Percentiles rank a stretch among this genome's conserved stretches.
Evolutionary conservation across 2,797 vertebrate species (phyloP).

Genomic region (Podargus strigoides): DNA sequence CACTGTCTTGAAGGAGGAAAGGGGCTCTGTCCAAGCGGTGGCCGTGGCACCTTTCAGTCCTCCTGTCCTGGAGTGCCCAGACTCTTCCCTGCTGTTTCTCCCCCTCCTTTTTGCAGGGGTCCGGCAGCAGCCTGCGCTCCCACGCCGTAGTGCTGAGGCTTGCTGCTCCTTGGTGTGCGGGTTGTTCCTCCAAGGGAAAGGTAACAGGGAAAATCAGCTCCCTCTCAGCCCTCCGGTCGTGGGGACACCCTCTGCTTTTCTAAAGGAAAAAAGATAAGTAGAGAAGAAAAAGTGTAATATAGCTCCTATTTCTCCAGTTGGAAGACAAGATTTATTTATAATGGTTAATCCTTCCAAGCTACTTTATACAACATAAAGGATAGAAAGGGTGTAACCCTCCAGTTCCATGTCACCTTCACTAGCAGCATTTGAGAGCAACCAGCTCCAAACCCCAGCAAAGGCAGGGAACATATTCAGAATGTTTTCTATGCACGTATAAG

Average conservation of each 20-base stretch:
- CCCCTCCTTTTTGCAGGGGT: neutral
- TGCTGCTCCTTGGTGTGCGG: neutral
- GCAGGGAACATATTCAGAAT: neutral
- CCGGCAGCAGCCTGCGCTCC: neutral
- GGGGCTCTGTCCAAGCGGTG: accelerated
- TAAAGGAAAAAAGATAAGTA: neutral
- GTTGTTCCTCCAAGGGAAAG: neutral
- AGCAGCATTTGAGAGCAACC: neutral
- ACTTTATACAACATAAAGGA: neutral
- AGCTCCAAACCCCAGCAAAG: neutral
- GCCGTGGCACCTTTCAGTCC: accelerated
- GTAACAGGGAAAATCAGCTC: neutral
- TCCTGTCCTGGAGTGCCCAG: neutral
- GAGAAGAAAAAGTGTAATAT: neutral
- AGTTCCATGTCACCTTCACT: neutral
- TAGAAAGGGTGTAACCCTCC: neutral
- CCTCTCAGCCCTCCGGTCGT: neutral
- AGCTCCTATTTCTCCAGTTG: neutral
- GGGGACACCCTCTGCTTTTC: neutral
- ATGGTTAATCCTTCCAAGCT: neutral
- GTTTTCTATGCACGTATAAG: neutral
- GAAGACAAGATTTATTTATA: neutral
- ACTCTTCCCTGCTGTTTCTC: neutral
- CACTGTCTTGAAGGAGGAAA: neutral
- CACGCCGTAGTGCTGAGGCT: neutral